Evolutionary conservation across 2,888 invertebrate species (phyloP).

Genomic region (Heliconius aoede): DNA sequence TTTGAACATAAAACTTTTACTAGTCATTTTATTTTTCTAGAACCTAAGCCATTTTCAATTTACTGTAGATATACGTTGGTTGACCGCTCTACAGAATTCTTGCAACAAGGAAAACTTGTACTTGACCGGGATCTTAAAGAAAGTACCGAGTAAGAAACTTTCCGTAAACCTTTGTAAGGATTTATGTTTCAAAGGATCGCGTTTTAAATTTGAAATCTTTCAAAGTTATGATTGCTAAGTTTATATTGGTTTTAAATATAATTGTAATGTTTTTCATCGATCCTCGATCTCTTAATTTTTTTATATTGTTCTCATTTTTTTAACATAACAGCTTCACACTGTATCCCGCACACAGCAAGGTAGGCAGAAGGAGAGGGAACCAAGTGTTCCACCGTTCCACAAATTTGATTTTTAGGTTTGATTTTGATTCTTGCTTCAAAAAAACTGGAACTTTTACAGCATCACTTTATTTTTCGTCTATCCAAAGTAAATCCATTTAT

Average conservation of each 20-base stretch:
- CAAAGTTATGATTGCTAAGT: constrained; percentile 1
- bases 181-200: constrained; percentile 17
- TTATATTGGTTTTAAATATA: not conserved
- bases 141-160: constrained; percentile 39
- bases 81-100: constrained; percentile 20
- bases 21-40: not conserved
- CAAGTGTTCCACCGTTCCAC: no score
- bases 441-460: no score
- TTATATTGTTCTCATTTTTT: no score
- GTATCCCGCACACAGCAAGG: not conserved
- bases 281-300: not conserved
- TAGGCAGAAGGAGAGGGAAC: not conserved
- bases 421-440: no score
- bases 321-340: not conserved
- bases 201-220: constrained; percentile 19
- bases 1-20: not conserved
- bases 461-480: no score
- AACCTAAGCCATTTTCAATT: constrained; percentile 10
- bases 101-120: constrained; percentile 38
- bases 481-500: no score
- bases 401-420: no score
- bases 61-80: not conserved
- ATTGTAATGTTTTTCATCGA: not conserved
- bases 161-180: constrained; percentile 36
- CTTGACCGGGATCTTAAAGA: constrained; percentile 42